Percentiles rank a stretch among this genome's conserved stretches.
These are phyloP conservation scores for Tylochromis polylepis DNA, from an alignment of 2,113 vertebrate genomes.

Conservation along the genomic window DNA sequence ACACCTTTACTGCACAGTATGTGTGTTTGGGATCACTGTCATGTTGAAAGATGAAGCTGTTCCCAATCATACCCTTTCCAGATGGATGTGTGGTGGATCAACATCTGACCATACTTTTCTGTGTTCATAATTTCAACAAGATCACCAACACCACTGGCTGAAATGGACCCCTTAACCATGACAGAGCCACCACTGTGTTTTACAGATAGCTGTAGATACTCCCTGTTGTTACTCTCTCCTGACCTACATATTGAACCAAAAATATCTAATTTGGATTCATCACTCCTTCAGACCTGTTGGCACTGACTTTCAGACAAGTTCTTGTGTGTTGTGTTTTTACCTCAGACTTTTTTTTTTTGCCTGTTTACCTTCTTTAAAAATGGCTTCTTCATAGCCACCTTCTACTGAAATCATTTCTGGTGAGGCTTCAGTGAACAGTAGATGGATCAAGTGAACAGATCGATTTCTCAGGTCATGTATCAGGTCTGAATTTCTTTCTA, in stretches of 20 bases:
- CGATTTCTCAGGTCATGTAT: background rate
- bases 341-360: background rate
- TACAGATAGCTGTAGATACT: background rate
- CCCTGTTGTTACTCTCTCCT: background rate
- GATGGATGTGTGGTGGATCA: background rate
- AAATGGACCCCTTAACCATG: no score
- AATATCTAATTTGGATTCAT: background rate
- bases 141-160: background rate
- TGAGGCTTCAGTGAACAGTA: background rate
- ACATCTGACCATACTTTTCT: background rate
- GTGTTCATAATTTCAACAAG: background rate
- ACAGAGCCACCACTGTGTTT: no score
- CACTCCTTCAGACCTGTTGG: background rate
- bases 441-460: background rate
- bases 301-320: background rate
- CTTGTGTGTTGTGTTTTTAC: background rate
- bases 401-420: background rate
- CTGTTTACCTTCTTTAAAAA: background rate
- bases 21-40: background rate
- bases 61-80: background rate
- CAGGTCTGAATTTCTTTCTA: background rate
- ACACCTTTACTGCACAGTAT: fast-evolving
- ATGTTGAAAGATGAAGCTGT: background rate
- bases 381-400: background rate
- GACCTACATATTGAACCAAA: background rate